Percentiles rank a stretch among this genome's conserved stretches.
Conservation (phyloP, 2,113 vertebrate genomes). For the Numenius arquata region DNA sequence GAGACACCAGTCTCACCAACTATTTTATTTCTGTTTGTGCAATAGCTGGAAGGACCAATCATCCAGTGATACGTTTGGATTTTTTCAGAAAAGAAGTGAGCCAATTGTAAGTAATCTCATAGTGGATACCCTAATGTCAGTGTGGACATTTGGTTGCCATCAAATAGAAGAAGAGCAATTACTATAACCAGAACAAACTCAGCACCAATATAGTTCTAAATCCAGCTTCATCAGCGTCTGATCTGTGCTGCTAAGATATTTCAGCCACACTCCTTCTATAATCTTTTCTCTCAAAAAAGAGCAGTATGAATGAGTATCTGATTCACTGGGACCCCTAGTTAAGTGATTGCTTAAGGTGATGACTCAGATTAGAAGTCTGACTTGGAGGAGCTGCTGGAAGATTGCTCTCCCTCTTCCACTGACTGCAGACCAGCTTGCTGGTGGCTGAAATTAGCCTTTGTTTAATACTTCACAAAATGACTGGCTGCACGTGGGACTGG, state of each 20-base stretch:
- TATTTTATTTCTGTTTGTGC: neutral
- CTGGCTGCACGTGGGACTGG: neutral
- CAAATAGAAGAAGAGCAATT: neutral
- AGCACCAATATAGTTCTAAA: neutral
- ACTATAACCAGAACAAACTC: neutral
- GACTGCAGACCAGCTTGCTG: neutral
- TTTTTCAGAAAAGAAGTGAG: neutral
- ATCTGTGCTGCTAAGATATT: neutral
- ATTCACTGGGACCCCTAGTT: neutral
- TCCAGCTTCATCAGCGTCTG: neutral
- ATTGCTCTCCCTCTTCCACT: neutral
- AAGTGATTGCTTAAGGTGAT: neutral
- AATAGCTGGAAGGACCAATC: neutral
- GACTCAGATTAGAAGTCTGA: neutral
- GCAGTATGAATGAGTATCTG: neutral
- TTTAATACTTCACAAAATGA: neutral
- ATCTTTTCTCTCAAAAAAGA: neutral
- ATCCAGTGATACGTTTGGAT: neutral
- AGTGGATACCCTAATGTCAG: neutral
- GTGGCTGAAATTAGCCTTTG: neutral
- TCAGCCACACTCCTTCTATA: neutral
- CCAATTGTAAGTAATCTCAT: neutral
- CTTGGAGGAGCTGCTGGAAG: neutral
- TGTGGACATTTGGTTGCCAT: neutral
- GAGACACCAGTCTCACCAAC: neutral